phyloP scores from a whole-genome alignment of 2,888 invertebrate species.

The Nesidiocoris tenuis region DNA sequence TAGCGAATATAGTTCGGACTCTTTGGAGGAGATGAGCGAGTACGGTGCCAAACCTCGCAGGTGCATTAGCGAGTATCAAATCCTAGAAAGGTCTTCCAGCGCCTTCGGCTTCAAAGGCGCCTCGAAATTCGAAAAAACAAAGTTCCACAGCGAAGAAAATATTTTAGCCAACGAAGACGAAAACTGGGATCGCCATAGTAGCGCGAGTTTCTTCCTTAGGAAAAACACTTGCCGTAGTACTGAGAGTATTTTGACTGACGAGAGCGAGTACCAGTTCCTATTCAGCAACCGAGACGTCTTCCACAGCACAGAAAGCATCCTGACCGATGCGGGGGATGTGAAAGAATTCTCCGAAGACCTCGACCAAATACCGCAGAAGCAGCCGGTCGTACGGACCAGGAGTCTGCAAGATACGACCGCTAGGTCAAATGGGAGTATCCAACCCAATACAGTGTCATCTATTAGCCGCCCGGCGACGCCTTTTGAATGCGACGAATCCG shows the following conservation, averaged over 20 bases:
- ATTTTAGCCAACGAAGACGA: constrained; percentile 50
- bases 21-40: constrained; percentile 67
- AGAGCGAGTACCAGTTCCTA: constrained; percentile 62
- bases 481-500: constrained; percentile 21
- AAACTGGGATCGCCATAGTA: constrained; percentile 57
- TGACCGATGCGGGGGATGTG: constrained; percentile 66
- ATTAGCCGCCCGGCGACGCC: constrained; percentile 48
- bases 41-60: constrained; percentile 58
- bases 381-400: constrained; percentile 55
- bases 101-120: constrained; percentile 47
- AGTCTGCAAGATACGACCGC: constrained; percentile 56
- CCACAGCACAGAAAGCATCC: constrained; percentile 73
- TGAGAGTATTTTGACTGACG: constrained; percentile 75
- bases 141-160: constrained; percentile 52
- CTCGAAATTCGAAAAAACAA: constrained; percentile 49
- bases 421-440: constrained; percentile 28
- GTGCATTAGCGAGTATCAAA: constrained; percentile 76
- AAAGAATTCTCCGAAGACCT: constrained; percentile 50
- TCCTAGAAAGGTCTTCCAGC: constrained; percentile 54
- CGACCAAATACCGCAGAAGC: constrained; percentile 50
- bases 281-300: constrained; percentile 50
- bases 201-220: constrained; percentile 78
- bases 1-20: constrained; percentile 76
- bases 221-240: constrained; percentile 68
- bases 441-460: constrained; percentile 18